A percentile compares a stretch with the other conserved stretches of the same genome.
Evolutionary conservation across 2,797 vertebrate species (phyloP).

Genomic region (Typhlichthys eigenmanni): DNA sequence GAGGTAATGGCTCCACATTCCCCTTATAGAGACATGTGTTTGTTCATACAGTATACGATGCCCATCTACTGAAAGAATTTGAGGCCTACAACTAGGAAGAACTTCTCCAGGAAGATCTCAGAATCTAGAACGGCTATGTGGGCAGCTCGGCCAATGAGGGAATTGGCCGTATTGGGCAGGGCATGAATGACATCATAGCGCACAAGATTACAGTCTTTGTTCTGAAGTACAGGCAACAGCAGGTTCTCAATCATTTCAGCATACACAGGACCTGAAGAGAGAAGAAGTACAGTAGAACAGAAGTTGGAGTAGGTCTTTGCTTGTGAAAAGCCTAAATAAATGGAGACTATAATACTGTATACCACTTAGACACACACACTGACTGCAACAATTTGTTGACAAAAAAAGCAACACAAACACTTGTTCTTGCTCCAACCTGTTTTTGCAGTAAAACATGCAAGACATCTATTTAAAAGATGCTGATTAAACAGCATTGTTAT

Average conservation of each 20-base stretch:
- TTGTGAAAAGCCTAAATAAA: neutral
- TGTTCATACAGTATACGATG: slow-evolving; percentile 31
- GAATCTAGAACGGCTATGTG: slow-evolving; percentile 99
- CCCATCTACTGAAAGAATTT: slow-evolving; percentile 92
- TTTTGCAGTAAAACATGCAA: no score
- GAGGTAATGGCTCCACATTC: slow-evolving; percentile 91
- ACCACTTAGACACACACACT: no score
- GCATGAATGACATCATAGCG: slow-evolving; percentile 97
- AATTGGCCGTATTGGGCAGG: slow-evolving; percentile 97
- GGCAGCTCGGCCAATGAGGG: slow-evolving; percentile 95
- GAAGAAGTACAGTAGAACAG: neutral
- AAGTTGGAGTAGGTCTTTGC: neutral
- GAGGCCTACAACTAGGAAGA: slow-evolving; percentile 96
- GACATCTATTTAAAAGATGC: no score
- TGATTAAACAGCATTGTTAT: no score
- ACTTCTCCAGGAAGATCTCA: slow-evolving; percentile 99
- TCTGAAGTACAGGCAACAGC: slow-evolving; percentile 93
- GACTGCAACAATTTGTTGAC: no score
- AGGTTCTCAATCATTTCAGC: slow-evolving; percentile 99
- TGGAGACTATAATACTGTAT: no score
- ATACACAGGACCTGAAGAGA: slow-evolving; percentile 88
- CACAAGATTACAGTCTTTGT: slow-evolving; percentile 94
- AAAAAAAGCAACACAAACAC: no score
- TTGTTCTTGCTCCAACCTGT: no score
- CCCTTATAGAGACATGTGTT: slow-evolving; percentile 31